A percentile compares a stretch with the other conserved stretches of the same genome.
Conservation (phyloP, 2,888 invertebrate species). For the Poecilus cupreus region DNA sequence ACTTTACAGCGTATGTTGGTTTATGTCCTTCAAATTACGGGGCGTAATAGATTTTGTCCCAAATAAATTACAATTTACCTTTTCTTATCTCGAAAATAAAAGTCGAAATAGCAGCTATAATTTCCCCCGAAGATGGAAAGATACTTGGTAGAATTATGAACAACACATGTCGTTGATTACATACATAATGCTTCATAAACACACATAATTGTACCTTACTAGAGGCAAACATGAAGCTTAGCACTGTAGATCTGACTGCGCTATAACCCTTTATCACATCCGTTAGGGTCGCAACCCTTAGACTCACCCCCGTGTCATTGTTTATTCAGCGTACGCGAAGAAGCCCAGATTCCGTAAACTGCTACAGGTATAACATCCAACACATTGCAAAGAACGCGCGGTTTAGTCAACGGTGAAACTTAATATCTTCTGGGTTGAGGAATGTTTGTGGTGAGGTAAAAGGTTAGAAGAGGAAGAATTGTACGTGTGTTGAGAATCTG, state of each 20-base stretch:
- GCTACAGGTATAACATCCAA: not conserved
- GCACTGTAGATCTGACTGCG: not conserved
- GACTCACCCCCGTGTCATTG: not conserved
- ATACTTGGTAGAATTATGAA: not conserved
- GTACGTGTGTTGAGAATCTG: conserved; percentile 8
- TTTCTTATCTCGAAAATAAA: too few relatives aligned
- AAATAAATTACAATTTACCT: too few relatives aligned
- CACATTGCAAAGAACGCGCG: not conserved
- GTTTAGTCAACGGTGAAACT: not conserved
- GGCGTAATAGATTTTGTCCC: too few relatives aligned
- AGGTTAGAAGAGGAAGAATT: conserved; percentile 16
- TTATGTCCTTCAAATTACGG: too few relatives aligned
- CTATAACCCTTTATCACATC: conserved; percentile 20
- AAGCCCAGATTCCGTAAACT: not conserved
- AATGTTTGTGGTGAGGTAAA: not conserved
- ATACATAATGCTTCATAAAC: conserved; percentile 16
- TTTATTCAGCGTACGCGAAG: conserved; percentile 23
- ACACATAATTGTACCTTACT: conserved; percentile 28
- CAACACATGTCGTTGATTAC: conserved; percentile 9
- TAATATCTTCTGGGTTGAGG: not conserved
- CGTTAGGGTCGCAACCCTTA: not conserved
- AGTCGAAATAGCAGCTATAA: too few relatives aligned
- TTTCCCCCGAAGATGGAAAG: too few relatives aligned
- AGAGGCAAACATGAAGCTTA: not conserved
- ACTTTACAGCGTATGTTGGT: too few relatives aligned